Evolutionary conservation across 1,140 invertebrate genomes (phyloP), one percentile per base, ranked within the genome.

Genomic region (Polyergus mexicanus): DNA sequence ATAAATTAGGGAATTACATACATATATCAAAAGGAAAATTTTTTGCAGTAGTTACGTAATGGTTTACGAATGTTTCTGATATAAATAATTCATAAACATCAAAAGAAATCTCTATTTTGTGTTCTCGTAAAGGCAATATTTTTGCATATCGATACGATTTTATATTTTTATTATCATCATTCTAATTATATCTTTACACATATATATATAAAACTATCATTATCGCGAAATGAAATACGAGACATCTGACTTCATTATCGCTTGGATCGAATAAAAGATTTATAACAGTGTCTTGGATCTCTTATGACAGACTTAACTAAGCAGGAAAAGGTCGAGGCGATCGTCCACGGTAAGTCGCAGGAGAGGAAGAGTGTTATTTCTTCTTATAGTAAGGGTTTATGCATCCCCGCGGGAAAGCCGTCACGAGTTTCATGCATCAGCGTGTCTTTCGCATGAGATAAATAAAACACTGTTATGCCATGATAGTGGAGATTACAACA

Each of bases 181-280:
- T 16, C 0, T 32, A 32, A 32, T 32, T 32, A 32, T 32, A 28
- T 28, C 25, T 0, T 28, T 28, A 28, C 1, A 19, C 28, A 25
- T 80, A 41, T 56, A 35, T 65, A 77, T 32, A 28, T 41, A 80
- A 25, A 80, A 25, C 2, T 16, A 56, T 47, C n/a, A 28, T 65
- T 78, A 75, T 63, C 11, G 6, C 77, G 22, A 80, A 56, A 66
- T 4, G 47, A 71, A 75, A 75, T 72, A 19, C 19, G 28, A n/a
- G 19, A 25, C 54, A 13, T 58, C 65, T 41, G 16, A 38, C 25
- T 32, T 77, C 77, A 68, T 63, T 28, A 38, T 60, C 58, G 81
- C 84, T 47, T 58, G 80, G 68, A 77, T 89, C 77, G 88, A 87
- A 87, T 80, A 76, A 87, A 87, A 90, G 88, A 89, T 86, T 89